phyloP scores from a whole-genome alignment of 2,797 vertebrate species.

The Alauda arvensis region DNA sequence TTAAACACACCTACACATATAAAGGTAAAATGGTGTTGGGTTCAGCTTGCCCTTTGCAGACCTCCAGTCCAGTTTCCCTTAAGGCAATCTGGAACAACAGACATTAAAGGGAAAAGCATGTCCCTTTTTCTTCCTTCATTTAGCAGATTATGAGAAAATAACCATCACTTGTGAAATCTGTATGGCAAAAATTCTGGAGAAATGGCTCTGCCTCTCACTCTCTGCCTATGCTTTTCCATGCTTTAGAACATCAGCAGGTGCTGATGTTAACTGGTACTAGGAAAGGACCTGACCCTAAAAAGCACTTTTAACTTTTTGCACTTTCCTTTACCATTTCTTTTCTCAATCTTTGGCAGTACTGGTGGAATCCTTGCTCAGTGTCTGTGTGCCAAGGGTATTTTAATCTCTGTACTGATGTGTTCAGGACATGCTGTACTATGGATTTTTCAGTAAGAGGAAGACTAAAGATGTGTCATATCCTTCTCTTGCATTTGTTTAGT shows the following conservation, averaged over 20 bases:
- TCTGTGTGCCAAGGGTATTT: background rate
- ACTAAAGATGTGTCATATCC: background rate
- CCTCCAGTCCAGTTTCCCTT: background rate
- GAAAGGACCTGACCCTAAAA: background rate
- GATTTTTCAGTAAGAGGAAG: background rate
- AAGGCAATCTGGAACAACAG: background rate
- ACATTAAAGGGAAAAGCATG: background rate
- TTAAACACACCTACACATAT: background rate
- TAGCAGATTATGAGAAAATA: background rate
- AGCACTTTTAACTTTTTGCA: background rate
- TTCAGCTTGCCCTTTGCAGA: background rate
- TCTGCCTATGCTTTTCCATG: background rate
- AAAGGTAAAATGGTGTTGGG: background rate
- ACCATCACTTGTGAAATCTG: background rate
- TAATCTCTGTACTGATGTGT: background rate
- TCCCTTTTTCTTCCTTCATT: background rate
- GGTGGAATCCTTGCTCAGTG: background rate
- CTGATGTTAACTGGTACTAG: background rate
- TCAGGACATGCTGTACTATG: background rate
- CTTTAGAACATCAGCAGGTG: fast-evolving
- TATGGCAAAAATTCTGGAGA: background rate
- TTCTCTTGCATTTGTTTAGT: background rate
- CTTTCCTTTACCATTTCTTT: background rate
- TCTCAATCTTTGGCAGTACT: background rate
- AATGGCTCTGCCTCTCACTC: background rate